Evolutionary conservation across 2,113 vertebrate genomes (phyloP), one percentile per base, ranked within the genome.

Genomic region (Scatophagus argus): DNA sequence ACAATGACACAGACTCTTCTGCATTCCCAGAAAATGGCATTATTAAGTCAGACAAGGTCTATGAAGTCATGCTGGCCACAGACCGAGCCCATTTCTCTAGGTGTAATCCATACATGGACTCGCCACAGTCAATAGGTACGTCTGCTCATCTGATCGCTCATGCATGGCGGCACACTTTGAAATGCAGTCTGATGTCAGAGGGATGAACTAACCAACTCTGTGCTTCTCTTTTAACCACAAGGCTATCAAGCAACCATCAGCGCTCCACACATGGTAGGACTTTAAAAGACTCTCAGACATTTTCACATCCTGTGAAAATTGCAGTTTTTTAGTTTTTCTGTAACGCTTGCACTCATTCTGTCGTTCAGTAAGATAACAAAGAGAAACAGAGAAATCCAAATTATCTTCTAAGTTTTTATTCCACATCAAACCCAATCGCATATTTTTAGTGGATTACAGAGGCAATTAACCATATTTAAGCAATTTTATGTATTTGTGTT

Each of bases 171-270:
- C 49, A 58, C 23, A 19, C n/a, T 43, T 41, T 25, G 23, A 68
- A 49, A 54, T 32, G 6, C 31, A 17, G 23, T 25, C 34, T 23
- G 43, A 43, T 19, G 6, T 41, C 38, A 8, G 44, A 36, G 16
- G 31, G 27, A 55, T 31, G 27, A 67, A 78, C 70, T 89, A 84
- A 87, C 71, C 11, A 32, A 69, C 74, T 76, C 47, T 71, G 0
- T 81, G 32, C 47, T 60, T 91, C 59, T 89, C 55, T 89, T 79
- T 85, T 32, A 44, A 52, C 66, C 59, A 76, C 29, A 92, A 99
- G 98, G 98, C 80, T 99, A 96, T 92, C 98, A 99, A 93, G 98
- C 98, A 89, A 99, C 98, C 90, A 99, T 99, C 95, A 99, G 98
- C 86, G 98, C 98, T 77, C 98, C 98, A 80, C 98, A 99, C 87